These are phyloP conservation scores for Leptinotarsa juncta DNA, from an alignment of 2,888 invertebrate species.

Conservation along the genomic window DNA sequence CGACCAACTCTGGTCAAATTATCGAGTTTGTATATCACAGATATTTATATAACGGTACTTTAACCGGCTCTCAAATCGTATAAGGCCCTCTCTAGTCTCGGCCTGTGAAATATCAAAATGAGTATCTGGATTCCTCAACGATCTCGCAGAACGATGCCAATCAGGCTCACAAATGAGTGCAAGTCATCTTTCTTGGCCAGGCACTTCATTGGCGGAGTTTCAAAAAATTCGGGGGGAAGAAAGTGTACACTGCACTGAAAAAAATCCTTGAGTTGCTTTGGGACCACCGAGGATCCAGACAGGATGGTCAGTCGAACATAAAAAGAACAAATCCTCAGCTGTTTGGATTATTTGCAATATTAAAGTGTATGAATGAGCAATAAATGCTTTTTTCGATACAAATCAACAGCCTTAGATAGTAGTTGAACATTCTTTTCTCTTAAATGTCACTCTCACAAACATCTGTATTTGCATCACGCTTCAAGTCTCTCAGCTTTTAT, in stretches of 20 bases:
- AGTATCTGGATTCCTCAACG: conserved; percentile 52
- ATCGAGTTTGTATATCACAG: conserved; percentile 40
- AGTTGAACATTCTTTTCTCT: too few species aligned
- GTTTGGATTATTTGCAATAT: too few species aligned
- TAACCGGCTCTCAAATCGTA: conserved; percentile 33
- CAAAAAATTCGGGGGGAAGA: background rate
- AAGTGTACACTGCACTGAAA: background rate
- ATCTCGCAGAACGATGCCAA: conserved; percentile 52
- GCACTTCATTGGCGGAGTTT: conserved; percentile 23
- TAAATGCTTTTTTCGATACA: too few species aligned
- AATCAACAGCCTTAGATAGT: too few species aligned
- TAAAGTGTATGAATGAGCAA: too few species aligned
- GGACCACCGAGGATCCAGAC: too few species aligned
- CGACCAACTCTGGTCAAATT: background rate
- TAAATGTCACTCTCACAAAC: too few species aligned
- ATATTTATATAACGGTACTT: conserved; percentile 41
- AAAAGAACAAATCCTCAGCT: too few species aligned
- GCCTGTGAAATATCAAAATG: conserved; percentile 51
- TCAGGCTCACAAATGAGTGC: conserved; percentile 47
- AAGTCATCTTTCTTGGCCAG: conserved; percentile 46
- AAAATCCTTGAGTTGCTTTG: too few species aligned
- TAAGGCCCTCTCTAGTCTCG: conserved; percentile 6
- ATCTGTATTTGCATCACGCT: too few species aligned
- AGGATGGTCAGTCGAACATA: too few species aligned
- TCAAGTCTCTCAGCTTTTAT: too few species aligned